Evolutionary conservation across 2,888 invertebrate species (phyloP), one percentile per base, ranked within the genome.

Genomic region (Conops quadrifasciatus): DNA sequence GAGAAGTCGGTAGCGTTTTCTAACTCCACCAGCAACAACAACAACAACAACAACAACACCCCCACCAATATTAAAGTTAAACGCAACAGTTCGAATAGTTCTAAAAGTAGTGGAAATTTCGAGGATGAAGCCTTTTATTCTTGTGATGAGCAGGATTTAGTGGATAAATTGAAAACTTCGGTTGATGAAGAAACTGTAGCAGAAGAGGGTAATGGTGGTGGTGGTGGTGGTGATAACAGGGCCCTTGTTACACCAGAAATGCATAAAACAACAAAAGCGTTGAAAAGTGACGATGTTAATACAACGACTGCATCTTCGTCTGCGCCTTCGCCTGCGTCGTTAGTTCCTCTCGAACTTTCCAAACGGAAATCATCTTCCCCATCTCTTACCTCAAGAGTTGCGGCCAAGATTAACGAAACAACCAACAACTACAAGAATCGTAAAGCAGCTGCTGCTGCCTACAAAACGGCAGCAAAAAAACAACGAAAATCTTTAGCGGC

Each of bases 351-450:
- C 36, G 36, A 36, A n/a, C n/a, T n/a, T 36, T 7, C 36, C 36
- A 77, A 78, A 36, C 77, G 73, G 36, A 80, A 80, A 75, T 66
- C 79, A 77, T 78, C 80, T 76, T 82, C 82, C 73, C 82, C 83
- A 77, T 83, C 83, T 76, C 79, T 84, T 71, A 82, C 82, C n/a
- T 83, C 83, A 71, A 80, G 84, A 79, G 81, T 84, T 72, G 84
- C 83, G 64, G 84, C 83, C 49, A 83, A 83, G 78, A 81, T 84
- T 64, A 82, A 80, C 67, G 82, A 83, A 73, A 82, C 81, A 19
- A 82, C 82, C 56, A 82, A 80, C 71, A 81, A 81, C 69, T 83
- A 81, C 74, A 81, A 80, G 69, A 82, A 81, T 77, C 80, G 82
- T 16, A 81, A 78, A 70, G 78, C 80, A 30, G 78, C 75, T 49